phyloP scores from a whole-genome alignment of 2,113 vertebrate genomes.

The Tympanuchus pallidicinctus region DNA sequence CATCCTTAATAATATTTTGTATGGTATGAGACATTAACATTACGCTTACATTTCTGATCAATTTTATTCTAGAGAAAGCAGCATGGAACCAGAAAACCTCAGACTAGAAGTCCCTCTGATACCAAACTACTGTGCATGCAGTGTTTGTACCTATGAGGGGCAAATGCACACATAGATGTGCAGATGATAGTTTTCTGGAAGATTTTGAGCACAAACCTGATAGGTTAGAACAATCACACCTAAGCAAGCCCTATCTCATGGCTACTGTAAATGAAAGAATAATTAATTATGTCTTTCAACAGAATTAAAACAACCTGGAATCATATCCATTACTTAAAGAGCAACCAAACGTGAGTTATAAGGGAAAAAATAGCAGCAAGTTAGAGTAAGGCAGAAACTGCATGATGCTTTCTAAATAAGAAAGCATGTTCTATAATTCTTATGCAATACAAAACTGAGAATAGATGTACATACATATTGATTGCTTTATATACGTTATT shows the following conservation, averaged over 20 bases:
- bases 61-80: background rate
- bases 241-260: background rate
- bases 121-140: background rate
- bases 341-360: background rate
- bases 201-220: background rate
- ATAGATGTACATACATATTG: background rate
- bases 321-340: background rate
- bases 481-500: background rate
- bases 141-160: background rate
- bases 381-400: background rate
- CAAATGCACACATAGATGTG: background rate
- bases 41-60: background rate
- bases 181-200: background rate
- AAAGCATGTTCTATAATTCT: rapidly evolving
- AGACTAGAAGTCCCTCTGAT: background rate
- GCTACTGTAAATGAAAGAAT: background rate
- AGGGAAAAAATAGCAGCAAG: background rate
- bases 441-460: background rate
- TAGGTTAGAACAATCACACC: background rate
- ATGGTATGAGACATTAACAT: background rate
- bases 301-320: background rate
- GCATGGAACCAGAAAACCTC: background rate
- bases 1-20: background rate
- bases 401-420: background rate
- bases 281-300: background rate